Base-by-base conservation (phyloP, 2,113 vertebrate species). In the Eptesicus fuscus region DNA sequence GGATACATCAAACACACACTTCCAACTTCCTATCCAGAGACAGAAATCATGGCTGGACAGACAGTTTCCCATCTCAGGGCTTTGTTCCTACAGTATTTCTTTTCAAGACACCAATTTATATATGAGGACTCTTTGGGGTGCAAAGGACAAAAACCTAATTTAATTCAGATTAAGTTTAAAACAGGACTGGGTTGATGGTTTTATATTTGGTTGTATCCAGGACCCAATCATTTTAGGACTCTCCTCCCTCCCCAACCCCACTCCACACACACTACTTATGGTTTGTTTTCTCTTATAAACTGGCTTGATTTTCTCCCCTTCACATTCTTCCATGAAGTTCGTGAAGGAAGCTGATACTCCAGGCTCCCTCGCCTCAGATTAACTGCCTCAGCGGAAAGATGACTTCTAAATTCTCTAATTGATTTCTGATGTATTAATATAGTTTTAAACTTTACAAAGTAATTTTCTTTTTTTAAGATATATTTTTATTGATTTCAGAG, bases 81-180 rank as follows among this genome's bases (percentile, higher is more conserved):
- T 23, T 85, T 85, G 13, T 70, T 65, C 8, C 47, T 30, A 4
- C 1, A 71, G 9, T 17, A 35, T 47, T 90, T 5, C 35, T 69
- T 90, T 61, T 78, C 16, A 67, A 42, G n/a, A 35, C 42, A 20
- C 1, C 10, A 71, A 0, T 56, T 78, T 86, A 59, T 70, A 61
- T 40, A 70, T 65, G 22, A 94, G 51, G 5, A 84, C 40, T 83
- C 22, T 53, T 88, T 67, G 28, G 28, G 10, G 76, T 83, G 10
- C 14, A 9, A 73, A 5, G 18, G 2, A 70, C 25, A 71, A 93
- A 94, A 94, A 65, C 11, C 16, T 20, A 92, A 71, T 28, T 85
- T 53, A 94, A 61, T 35, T 70, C 5, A 76, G 10, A 83, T 51
- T 82, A 80, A 61, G 5, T 61, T 94, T 78, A 90, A 87, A 83